These are phyloP conservation scores for Myocastor coypus DNA, from an alignment of 2,113 vertebrate genomes.

Conservation along the genomic window DNA sequence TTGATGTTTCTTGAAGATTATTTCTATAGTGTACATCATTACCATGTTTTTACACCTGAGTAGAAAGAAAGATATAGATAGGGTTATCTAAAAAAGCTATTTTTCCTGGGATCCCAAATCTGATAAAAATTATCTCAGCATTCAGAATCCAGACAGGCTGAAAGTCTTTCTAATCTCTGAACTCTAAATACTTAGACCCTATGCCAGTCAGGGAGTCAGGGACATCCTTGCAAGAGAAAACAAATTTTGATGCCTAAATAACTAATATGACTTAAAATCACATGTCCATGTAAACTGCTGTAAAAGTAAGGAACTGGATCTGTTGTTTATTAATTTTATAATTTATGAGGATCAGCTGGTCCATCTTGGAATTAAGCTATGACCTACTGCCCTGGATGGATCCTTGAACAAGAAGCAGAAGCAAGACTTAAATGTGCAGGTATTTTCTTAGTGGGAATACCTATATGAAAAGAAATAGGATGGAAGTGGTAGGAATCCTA, in stretches of 20 bases:
- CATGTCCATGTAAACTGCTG: background rate
- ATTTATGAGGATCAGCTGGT: background rate
- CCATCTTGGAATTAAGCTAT: background rate
- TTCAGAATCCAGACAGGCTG: background rate
- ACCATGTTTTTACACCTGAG: background rate
- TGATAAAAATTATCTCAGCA: background rate
- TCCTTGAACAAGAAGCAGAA: background rate
- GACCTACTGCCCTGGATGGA: background rate
- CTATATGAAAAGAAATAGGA: background rate
- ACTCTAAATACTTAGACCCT: background rate
- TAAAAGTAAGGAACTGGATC: background rate
- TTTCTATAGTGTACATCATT: background rate
- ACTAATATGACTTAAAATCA: background rate
- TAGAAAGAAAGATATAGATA: background rate
- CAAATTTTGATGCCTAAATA: background rate
- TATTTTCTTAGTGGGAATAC: background rate
- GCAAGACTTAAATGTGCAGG: background rate
- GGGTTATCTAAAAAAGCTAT: background rate
- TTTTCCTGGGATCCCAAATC: background rate
- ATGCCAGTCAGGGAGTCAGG: background rate
- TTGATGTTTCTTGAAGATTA: conserved; percentile 9
- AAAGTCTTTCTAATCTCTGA: background rate
- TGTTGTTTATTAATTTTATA: background rate
- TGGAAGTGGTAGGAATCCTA: background rate
- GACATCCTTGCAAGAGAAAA: background rate